Percentiles rank a stretch among this genome's conserved stretches.
phyloP scores from a whole-genome alignment of 2,113 vertebrate species.

The Mirounga angustirostris region DNA sequence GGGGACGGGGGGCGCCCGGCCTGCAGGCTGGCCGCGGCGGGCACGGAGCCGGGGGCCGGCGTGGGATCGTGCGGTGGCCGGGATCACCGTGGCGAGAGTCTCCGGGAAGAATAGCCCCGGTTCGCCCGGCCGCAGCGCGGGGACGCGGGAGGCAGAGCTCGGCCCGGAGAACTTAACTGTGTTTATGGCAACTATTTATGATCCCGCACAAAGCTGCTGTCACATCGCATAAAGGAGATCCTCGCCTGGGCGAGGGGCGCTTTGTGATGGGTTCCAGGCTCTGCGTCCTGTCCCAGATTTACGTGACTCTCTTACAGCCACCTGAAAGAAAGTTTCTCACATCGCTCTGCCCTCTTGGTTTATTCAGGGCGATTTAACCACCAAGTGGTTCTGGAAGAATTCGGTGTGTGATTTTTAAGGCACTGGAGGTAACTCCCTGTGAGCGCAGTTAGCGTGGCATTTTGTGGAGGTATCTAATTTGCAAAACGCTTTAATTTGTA shows the following conservation, averaged over 20 bases:
- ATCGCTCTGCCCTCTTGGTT: neutral
- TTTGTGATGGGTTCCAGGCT: neutral
- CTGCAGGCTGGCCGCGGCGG: neutral
- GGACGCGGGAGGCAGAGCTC: neutral
- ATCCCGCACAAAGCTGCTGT: conserved; percentile 64
- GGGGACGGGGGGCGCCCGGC: neutral
- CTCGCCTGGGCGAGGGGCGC: conserved; percentile 32
- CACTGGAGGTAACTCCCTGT: neutral
- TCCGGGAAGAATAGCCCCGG: neutral
- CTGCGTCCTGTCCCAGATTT: neutral
- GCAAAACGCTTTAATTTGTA: neutral
- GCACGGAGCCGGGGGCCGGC: neutral
- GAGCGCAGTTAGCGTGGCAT: neutral
- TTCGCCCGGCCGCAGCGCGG: neutral
- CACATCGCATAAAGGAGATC: conserved; percentile 27
- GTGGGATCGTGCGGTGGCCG: neutral
- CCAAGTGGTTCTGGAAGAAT: conserved; percentile 31
- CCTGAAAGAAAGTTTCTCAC: conserved; percentile 74
- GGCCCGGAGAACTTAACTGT: conserved; percentile 63
- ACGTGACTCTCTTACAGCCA: neutral
- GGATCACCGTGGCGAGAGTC: neutral
- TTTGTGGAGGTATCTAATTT: conserved; percentile 31
- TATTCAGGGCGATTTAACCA: conserved; percentile 10
- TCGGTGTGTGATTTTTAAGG: conserved; percentile 41
- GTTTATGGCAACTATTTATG: conserved; percentile 50